phyloP scores from a whole-genome alignment of 2,797 vertebrate genomes.

The Manis crassicaudata region DNA sequence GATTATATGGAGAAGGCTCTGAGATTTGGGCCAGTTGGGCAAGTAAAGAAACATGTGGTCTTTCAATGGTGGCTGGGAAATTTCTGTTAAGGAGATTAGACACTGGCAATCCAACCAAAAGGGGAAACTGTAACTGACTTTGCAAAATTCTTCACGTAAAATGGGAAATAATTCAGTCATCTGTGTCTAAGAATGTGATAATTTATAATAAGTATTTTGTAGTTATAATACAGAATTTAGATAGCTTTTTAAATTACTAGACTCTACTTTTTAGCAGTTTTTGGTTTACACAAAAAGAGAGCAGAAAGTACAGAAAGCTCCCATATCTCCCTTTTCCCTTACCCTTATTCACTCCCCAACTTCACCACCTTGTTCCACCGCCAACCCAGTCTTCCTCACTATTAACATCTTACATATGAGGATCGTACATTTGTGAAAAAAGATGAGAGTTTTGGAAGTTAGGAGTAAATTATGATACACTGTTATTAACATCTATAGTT shows the following conservation, averaged over 20 bases:
- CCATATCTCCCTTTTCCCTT: not conserved
- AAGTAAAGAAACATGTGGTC: not conserved
- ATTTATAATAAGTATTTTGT: conserved; percentile 5
- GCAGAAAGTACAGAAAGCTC: not conserved
- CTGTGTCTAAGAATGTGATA: not conserved
- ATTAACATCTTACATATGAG: not conserved
- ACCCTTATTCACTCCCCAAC: not conserved
- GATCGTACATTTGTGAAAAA: not conserved
- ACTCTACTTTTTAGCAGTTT: not conserved
- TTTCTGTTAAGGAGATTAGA: not conserved
- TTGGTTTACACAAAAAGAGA: not conserved
- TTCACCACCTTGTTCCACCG: too few relatives aligned
- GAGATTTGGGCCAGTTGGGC: not conserved
- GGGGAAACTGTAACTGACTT: not conserved
- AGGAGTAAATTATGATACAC: not conserved
- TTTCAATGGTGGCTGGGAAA: not conserved
- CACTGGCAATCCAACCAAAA: not conserved
- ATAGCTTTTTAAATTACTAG: not conserved
- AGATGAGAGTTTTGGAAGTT: not conserved
- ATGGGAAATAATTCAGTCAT: not conserved
- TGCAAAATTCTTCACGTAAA: not conserved
- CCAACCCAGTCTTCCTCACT: not conserved
- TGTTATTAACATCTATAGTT: not conserved
- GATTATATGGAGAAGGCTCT: not conserved
- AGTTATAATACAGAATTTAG: not conserved